These are phyloP conservation scores for Callosobruchus maculatus DNA, from an alignment of 2,888 invertebrate genomes.

Conservation along the genomic window DNA sequence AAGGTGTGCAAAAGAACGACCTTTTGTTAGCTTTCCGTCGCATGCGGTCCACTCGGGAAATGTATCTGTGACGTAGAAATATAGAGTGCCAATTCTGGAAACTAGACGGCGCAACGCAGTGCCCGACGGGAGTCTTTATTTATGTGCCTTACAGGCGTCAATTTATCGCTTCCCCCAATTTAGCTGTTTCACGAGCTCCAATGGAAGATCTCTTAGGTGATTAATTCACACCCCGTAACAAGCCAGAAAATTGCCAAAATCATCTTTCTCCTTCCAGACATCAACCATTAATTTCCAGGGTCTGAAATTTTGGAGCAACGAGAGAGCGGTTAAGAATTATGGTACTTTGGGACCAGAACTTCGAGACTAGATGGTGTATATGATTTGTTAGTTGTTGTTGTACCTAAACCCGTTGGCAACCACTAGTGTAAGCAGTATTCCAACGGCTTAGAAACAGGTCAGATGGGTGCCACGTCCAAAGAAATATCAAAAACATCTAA, in stretches of 20 bases:
- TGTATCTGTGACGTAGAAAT: constrained; percentile 28
- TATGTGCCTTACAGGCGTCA: background rate
- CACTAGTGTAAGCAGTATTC: background rate
- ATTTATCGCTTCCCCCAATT: background rate
- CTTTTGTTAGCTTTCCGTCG: no score
- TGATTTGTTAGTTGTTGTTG: background rate
- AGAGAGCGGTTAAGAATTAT: background rate
- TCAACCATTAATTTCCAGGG: background rate
- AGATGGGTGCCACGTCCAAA: no score
- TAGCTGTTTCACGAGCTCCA: background rate
- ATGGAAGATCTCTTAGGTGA: background rate
- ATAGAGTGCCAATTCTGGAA: constrained; percentile 26
- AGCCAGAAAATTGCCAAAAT: background rate
- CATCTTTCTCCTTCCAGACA: background rate
- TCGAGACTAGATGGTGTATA: background rate
- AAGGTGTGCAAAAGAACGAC: no score
- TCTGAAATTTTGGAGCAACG: background rate
- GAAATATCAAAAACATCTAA: no score
- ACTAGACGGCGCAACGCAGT: background rate
- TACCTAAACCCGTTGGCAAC: background rate
- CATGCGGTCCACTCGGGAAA: no score
- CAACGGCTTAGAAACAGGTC: background rate
- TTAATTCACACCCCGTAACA: background rate
- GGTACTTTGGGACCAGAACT: background rate
- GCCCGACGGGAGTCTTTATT: background rate